phyloP scores from a whole-genome alignment of 1,140 invertebrate genomes.

The Spodoptera litura region DNA sequence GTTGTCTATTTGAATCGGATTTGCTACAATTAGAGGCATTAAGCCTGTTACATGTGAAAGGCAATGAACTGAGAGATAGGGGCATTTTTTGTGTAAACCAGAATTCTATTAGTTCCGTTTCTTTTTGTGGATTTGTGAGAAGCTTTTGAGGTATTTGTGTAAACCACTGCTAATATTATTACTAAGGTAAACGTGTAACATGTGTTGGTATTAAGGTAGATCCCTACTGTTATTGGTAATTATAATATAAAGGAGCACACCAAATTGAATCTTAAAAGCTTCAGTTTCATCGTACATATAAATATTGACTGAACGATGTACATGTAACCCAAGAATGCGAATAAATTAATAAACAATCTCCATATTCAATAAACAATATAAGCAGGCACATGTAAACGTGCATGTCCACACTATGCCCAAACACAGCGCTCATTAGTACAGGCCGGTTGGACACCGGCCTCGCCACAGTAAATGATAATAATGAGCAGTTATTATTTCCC shows the following conservation, averaged over 20 bases:
- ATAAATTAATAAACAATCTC: neutral
- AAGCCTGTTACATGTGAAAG: slow-evolving; percentile 61
- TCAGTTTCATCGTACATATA: too few species aligned
- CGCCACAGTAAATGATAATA: slow-evolving; percentile 62
- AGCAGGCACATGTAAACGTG: neutral
- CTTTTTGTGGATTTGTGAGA: slow-evolving; percentile 26
- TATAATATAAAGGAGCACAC: too few species aligned
- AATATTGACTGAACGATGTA: too few species aligned
- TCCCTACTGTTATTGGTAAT: too few species aligned
- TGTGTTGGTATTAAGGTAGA: neutral
- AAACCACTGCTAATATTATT: slow-evolving; percentile 16
- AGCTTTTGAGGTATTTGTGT: slow-evolving; percentile 11
- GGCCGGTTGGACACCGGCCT: slow-evolving; percentile 42
- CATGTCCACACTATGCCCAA: slow-evolving; percentile 52
- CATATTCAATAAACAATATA: slow-evolving; percentile 28
- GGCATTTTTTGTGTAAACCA: slow-evolving; percentile 47
- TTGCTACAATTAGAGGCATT: slow-evolving; percentile 76
- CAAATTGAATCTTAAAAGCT: too few species aligned
- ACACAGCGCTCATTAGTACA: slow-evolving; percentile 59
- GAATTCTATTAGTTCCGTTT: slow-evolving; percentile 39
- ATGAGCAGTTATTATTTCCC: slow-evolving; percentile 71
- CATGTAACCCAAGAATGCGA: too few species aligned
- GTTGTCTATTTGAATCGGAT: slow-evolving; percentile 71
- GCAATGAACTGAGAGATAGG: slow-evolving; percentile 60
- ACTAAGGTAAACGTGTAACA: neutral